phyloP scores from a whole-genome alignment of 2,113 vertebrate genomes.

The Gadus chalcogrammus region DNA sequence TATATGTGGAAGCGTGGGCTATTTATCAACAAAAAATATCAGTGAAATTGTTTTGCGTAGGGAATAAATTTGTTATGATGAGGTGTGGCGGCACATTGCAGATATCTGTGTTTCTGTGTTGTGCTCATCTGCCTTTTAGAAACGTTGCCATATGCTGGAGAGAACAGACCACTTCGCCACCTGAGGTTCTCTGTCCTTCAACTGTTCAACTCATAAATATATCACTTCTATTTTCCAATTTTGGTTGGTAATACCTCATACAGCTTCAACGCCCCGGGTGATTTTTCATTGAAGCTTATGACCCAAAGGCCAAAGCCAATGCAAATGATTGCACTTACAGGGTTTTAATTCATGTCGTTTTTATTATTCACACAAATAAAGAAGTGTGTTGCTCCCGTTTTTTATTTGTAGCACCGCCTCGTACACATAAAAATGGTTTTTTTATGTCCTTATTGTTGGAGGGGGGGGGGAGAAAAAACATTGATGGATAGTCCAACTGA shows the following conservation, averaged over 20 bases:
- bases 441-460: conserved; percentile 93
- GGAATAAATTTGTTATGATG: conserved; percentile 27
- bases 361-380: conserved; percentile 93
- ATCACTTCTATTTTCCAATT: conserved; percentile 46
- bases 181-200: conserved; percentile 46
- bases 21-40: neutral
- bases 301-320: conserved; percentile 70
- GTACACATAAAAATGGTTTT: conserved; percentile 85
- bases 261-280: conserved; percentile 41
- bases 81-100: neutral
- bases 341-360: conserved; percentile 87
- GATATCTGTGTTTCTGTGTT: conserved; percentile 28
- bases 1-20: no score
- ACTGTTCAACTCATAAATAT: conserved; percentile 55
- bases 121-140: conserved; percentile 43
- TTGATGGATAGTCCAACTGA: conserved; percentile 92
- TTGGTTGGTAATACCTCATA: conserved; percentile 35
- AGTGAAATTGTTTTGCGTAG: neutral
- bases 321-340: conserved; percentile 88
- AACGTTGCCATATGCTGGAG: conserved; percentile 29
- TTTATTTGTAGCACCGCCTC: conserved; percentile 92
- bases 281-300: conserved; percentile 47
- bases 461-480: conserved; percentile 88
- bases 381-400: conserved; percentile 83
- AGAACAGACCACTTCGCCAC: neutral